These are phyloP conservation scores for Halcyon badia DNA, from an alignment of 2,797 vertebrate genomes.

Conservation along the genomic window DNA sequence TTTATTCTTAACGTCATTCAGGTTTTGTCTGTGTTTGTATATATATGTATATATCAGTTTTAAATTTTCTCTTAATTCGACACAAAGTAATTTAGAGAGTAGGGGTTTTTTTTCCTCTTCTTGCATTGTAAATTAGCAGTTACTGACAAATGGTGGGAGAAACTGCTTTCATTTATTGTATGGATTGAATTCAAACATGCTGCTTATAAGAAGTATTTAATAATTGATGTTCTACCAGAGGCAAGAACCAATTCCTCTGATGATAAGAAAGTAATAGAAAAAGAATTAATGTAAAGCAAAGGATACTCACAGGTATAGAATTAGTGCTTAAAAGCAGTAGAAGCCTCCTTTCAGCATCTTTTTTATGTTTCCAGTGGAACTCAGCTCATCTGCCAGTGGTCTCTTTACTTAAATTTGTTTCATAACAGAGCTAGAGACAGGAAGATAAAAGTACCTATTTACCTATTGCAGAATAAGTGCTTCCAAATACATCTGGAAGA, in stretches of 20 bases:
- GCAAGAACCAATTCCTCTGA: background rate
- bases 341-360: background rate
- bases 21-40: background rate
- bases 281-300: background rate
- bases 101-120: background rate
- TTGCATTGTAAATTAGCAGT: background rate
- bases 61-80: background rate
- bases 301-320: rapidly evolving
- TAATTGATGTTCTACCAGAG: background rate
- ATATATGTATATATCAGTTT: background rate
- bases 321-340: background rate
- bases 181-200: background rate
- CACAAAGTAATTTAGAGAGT: background rate
- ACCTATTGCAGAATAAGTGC: background rate
- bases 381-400: background rate
- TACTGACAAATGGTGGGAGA: background rate
- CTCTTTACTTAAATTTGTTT: background rate
- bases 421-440: background rate
- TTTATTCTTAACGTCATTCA: background rate
- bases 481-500: background rate
- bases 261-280: background rate
- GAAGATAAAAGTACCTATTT: background rate
- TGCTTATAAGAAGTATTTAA: background rate
- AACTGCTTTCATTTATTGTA: background rate
- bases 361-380: background rate